Evolutionary conservation across 2,113 vertebrate species (phyloP).

Genomic region (Gymnarchus niloticus): DNA sequence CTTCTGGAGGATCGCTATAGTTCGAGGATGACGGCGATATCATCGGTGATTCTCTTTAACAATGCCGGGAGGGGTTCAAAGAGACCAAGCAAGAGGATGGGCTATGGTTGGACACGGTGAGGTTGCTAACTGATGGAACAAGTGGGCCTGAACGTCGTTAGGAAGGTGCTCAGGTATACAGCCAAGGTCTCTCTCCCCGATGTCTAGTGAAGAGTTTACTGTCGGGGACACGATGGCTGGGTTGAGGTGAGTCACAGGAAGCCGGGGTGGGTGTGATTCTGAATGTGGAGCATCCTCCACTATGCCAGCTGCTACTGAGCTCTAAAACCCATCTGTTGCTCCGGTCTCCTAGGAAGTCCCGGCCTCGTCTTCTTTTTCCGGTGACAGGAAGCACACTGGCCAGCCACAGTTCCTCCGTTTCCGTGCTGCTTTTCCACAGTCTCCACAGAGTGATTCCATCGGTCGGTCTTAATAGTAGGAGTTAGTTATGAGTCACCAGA

Average conservation of each 20-base stretch:
- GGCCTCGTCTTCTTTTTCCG: slow-evolving; percentile 49
- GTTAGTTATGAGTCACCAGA: slow-evolving; percentile 56
- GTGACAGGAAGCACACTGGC: slow-evolving; percentile 53
- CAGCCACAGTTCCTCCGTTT: slow-evolving; percentile 57
- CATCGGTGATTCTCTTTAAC: background rate
- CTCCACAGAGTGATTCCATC: slow-evolving; percentile 47
- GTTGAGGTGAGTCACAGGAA: background rate
- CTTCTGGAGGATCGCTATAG: background rate
- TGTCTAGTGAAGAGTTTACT: background rate
- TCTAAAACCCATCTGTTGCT: background rate
- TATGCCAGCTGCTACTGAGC: background rate
- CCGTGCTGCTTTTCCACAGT: slow-evolving; percentile 28
- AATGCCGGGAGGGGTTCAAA: too few species aligned
- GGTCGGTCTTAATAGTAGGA: slow-evolving; percentile 58
- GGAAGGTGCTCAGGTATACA: background rate
- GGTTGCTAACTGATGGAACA: background rate
- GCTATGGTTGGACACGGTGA: background rate
- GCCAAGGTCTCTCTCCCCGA: background rate
- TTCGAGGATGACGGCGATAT: background rate
- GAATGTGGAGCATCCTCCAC: background rate
- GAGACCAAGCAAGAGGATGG: background rate
- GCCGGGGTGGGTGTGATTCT: background rate
- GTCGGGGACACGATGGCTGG: background rate
- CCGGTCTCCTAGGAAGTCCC: slow-evolving; percentile 53
- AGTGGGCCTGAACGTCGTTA: background rate